Evolutionary conservation across 2,113 vertebrate species (phyloP).

Genomic region (Alethe castanea): DNA sequence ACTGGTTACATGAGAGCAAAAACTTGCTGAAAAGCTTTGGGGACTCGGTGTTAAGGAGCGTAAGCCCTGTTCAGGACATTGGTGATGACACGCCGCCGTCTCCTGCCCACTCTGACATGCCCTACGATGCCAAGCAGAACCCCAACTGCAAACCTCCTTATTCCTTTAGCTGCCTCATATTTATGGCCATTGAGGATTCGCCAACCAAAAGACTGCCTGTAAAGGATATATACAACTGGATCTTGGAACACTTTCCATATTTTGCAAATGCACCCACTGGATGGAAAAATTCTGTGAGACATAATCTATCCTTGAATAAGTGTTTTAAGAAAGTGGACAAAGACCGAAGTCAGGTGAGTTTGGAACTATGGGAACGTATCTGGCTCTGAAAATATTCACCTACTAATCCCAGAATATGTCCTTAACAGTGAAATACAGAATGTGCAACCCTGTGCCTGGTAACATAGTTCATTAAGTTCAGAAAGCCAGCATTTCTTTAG

Average conservation of each 20-base stretch:
- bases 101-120: slow-evolving; percentile 87
- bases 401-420: not conserved
- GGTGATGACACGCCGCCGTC: slow-evolving; percentile 87
- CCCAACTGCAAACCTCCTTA: slow-evolving; percentile 97
- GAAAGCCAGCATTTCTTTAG: slow-evolving; percentile 8
- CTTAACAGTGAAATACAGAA: not conserved
- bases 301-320: slow-evolving; percentile 97
- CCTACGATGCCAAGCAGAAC: slow-evolving; percentile 89
- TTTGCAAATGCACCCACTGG: slow-evolving; percentile 96
- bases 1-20: slow-evolving; percentile 96
- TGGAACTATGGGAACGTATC: not conserved
- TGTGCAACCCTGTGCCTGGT: not conserved
- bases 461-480: not conserved
- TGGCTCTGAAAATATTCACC: not conserved
- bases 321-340: slow-evolving; percentile 99
- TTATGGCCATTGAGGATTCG: slow-evolving; percentile 98
- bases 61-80: slow-evolving; percentile 91
- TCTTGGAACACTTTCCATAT: slow-evolving; percentile 98
- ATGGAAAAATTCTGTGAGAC: slow-evolving; percentile 99
- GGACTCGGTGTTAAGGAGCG: slow-evolving; percentile 91
- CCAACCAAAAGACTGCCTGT: slow-evolving; percentile 94
- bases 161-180: slow-evolving; percentile 99
- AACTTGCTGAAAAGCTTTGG: slow-evolving; percentile 98
- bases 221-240: slow-evolving; percentile 99
- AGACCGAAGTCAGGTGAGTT: slow-evolving; percentile 95